Evolutionary conservation across 2,888 invertebrate genomes (phyloP).

Genomic region (Xanthorhoe spadicearia): DNA sequence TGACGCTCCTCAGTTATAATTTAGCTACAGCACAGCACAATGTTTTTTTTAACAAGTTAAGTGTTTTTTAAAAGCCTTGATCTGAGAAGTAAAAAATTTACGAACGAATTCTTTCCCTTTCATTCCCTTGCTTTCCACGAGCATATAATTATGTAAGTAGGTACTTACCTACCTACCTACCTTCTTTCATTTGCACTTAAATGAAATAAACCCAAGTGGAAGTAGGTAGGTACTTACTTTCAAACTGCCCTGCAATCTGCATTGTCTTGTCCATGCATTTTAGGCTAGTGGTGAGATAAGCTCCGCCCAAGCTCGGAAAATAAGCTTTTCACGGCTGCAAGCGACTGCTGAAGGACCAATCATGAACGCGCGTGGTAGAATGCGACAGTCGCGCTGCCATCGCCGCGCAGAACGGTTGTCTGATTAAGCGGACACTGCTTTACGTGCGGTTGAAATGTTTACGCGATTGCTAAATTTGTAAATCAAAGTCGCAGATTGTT

Average conservation of each 20-base stretch:
- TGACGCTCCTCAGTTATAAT: no score
- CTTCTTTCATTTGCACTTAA: no score
- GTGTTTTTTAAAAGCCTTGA: no score
- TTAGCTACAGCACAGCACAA: no score
- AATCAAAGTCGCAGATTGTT: slow-evolving; percentile 42
- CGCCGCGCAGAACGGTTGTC: slow-evolving; percentile 55
- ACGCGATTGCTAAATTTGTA: slow-evolving; percentile 66
- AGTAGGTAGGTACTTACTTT: not conserved
- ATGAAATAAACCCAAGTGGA: no score
- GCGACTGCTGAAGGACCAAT: slow-evolving; percentile 49
- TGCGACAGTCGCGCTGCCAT: slow-evolving; percentile 62
- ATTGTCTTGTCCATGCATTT: no score
- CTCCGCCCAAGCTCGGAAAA: slow-evolving; percentile 73
- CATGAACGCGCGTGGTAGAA: slow-evolving; percentile 41
- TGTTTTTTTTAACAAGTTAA: no score
- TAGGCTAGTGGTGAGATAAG: slow-evolving; percentile 46
- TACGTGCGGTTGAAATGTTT: slow-evolving; percentile 65
- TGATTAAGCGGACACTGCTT: not conserved
- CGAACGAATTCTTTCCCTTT: no score
- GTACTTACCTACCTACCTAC: not conserved
- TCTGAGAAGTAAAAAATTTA: no score
- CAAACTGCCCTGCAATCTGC: slow-evolving; percentile 56
- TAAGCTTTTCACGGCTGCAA: slow-evolving; percentile 55
- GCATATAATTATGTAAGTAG: not conserved
- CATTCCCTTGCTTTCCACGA: no score